Percentiles rank a stretch among this genome's conserved stretches.
Evolutionary conservation across 1,140 invertebrate species (phyloP).

Genomic region (Apis dorsata): DNA sequence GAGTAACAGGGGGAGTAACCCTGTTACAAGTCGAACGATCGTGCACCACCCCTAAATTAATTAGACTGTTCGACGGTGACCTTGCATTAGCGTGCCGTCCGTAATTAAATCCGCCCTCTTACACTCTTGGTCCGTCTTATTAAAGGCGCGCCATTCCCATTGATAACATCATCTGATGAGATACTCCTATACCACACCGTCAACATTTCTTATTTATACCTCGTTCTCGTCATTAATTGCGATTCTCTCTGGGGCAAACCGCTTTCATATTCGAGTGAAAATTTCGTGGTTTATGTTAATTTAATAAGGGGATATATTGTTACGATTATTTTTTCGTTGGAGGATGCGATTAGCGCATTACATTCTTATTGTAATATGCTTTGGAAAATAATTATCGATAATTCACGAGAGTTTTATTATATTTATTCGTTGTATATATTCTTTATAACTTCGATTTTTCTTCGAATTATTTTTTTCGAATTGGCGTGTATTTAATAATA

Average conservation of each 20-base stretch:
- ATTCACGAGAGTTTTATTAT: no score
- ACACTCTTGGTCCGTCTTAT: slow-evolving; percentile 7
- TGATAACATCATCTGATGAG: slow-evolving; percentile 27
- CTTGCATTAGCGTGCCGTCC: slow-evolving; percentile 32
- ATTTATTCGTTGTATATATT: no score
- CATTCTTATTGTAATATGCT: no score
- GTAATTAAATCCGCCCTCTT: slow-evolving; percentile 35
- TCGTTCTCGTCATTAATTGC: background rate
- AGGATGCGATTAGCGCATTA: no score
- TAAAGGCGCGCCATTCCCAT: slow-evolving; percentile 19
- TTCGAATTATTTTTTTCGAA: no score
- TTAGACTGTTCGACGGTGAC: slow-evolving; percentile 42
- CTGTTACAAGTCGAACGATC: slow-evolving; percentile 21
- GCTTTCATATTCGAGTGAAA: background rate
- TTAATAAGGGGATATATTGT: no score
- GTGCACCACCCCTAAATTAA: slow-evolving; percentile 35
- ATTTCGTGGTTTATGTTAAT: no score
- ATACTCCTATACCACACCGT: background rate
- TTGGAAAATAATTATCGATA: no score
- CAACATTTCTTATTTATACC: slow-evolving; percentile 1
- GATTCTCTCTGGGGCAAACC: background rate
- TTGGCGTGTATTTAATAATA: no score
- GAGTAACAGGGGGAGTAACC: slow-evolving; percentile 15
- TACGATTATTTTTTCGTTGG: no score
- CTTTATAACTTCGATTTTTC: no score